Percentiles rank a stretch among this genome's conserved stretches.
These are phyloP conservation scores for Lasioglossum vierecki DNA, from an alignment of 2,888 invertebrate species.

Conservation along the genomic window DNA sequence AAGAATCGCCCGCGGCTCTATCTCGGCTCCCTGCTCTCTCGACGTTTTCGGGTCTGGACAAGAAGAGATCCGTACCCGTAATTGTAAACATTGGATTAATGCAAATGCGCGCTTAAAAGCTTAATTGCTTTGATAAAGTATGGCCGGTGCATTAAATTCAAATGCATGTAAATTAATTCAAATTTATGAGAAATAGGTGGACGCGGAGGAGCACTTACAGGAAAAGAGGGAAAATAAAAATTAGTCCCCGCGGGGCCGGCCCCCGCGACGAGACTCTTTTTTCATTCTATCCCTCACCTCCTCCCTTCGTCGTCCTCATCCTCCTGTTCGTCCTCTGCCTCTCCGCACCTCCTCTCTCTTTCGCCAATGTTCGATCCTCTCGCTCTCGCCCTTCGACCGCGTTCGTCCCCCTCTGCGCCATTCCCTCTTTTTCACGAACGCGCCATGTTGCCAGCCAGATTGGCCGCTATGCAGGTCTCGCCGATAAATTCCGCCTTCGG, in stretches of 20 bases:
- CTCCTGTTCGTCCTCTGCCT: not conserved
- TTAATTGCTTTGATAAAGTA: constrained; percentile 84
- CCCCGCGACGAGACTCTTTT: constrained; percentile 80
- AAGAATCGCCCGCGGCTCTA: not conserved
- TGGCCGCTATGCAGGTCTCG: constrained; percentile 69
- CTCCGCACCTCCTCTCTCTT: not conserved
- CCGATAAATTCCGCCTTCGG: constrained; percentile 70
- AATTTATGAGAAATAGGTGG: constrained; percentile 84
- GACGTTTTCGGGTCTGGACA: constrained; percentile 16
- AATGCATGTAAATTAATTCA: constrained; percentile 84
- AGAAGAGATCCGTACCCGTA: constrained; percentile 74
- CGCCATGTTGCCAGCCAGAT: constrained; percentile 74
- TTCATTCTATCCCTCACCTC: constrained; percentile 66
- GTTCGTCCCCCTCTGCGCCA: constrained; percentile 35
- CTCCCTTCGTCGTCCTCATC: constrained; percentile 22
- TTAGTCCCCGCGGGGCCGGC: constrained; percentile 82
- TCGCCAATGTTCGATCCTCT: not conserved
- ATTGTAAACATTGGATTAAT: constrained; percentile 85
- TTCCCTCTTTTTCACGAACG: constrained; percentile 71
- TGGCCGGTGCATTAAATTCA: constrained; percentile 83
- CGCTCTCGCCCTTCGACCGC: constrained; percentile 15
- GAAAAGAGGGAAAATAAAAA: constrained; percentile 83
- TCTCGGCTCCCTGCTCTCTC: not conserved
- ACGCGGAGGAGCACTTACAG: constrained; percentile 83
- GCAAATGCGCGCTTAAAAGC: constrained; percentile 84